Evolutionary conservation across 2,888 invertebrate genomes (phyloP).

Genomic region (Drosophila silvestris): DNA sequence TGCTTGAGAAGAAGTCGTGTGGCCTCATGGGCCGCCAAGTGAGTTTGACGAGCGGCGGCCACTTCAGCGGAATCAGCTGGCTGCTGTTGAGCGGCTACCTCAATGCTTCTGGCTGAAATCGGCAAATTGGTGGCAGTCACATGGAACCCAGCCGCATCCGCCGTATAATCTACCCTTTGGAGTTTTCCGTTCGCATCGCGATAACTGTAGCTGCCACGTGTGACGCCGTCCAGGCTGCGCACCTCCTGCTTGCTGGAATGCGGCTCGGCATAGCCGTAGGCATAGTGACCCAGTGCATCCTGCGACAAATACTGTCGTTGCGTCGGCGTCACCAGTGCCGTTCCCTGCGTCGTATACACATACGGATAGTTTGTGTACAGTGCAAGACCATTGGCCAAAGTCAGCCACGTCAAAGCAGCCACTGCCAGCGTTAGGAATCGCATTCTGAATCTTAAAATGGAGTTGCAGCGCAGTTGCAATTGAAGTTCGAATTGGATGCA

Average conservation of each 20-base stretch:
- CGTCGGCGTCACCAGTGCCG: constrained; percentile 82
- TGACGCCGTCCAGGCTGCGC: constrained; percentile 87
- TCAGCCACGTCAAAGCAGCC: constrained; percentile 62
- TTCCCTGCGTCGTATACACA: constrained; percentile 74
- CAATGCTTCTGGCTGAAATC: constrained; percentile 29
- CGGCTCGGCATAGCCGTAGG: constrained; percentile 88
- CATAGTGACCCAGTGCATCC: constrained; percentile 88
- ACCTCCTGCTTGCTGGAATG: constrained; percentile 88
- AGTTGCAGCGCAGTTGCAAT: constrained; percentile 5
- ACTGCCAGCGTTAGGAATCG: constrained; percentile 74
- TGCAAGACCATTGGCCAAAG: constrained; percentile 65
- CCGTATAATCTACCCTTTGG: constrained; percentile 87
- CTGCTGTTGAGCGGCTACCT: constrained; percentile 20
- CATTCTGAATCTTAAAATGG: constrained; percentile 65
- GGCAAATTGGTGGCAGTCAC: constrained; percentile 88
- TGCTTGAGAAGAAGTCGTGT: constrained; percentile 73
- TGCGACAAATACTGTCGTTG: constrained; percentile 87
- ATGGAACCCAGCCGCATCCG: constrained; percentile 88
- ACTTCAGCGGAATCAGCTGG: constrained; percentile 73
- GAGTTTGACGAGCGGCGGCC: constrained; percentile 72
- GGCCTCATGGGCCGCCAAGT: constrained; percentile 78
- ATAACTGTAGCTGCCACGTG: constrained; percentile 88
- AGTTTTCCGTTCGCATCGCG: constrained; percentile 87
- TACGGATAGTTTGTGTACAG: constrained; percentile 69
- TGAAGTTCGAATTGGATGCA: constrained; percentile 43